Percentiles rank a stretch among this genome's conserved stretches.
Conservation (phyloP, 1,140 invertebrate genomes). For the Drosophila sp. region DNA sequence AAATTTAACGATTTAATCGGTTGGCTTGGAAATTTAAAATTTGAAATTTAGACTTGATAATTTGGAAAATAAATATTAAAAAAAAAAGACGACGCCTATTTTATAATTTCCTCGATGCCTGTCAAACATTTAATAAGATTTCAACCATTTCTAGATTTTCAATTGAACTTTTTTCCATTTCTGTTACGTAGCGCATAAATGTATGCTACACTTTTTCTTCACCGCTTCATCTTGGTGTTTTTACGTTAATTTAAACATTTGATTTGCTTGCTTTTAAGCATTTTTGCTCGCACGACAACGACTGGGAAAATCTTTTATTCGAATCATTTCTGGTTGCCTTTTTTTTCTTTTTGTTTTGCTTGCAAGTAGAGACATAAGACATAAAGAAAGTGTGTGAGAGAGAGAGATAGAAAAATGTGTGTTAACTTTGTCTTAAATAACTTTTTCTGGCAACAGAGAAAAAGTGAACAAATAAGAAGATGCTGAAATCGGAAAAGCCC, state of each 20-base stretch:
- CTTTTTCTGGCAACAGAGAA: neutral
- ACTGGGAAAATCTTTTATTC: neutral
- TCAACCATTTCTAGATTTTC: no score
- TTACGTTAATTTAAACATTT: neutral
- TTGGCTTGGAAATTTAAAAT: no score
- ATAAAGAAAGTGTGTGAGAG: neutral
- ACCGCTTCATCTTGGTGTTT: neutral
- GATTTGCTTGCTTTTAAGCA: neutral
- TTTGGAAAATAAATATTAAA: no score
- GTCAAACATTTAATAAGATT: no score
- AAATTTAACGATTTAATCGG: no score
- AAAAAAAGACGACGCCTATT: no score
- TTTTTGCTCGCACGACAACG: no score
- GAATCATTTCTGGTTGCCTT: neutral
- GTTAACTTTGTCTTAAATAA: neutral
- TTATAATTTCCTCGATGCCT: no score
- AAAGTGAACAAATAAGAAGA: no score
- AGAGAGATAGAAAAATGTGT: neutral
- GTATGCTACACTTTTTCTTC: slow-evolving; percentile 9
- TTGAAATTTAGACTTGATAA: no score
- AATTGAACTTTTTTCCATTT: neutral
- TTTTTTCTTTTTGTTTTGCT: neutral
- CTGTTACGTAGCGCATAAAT: neutral
- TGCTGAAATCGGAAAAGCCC: no score
- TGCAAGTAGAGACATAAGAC: neutral